phyloP scores from a whole-genome alignment of 2,797 vertebrate genomes.

The Luscinia megarhynchos region DNA sequence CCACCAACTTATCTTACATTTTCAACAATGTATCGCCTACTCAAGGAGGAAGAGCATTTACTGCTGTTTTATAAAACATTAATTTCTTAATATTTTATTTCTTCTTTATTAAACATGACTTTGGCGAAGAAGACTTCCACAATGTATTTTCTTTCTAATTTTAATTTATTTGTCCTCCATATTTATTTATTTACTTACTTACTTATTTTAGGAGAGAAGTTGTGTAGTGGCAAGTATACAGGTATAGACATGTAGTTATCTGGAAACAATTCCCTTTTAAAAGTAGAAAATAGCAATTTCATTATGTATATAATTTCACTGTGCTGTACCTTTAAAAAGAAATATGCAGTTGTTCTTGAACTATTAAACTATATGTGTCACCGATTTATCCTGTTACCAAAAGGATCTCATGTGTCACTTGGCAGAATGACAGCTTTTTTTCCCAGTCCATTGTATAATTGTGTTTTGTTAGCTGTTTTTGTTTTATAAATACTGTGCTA shows the following conservation, averaged over 20 bases:
- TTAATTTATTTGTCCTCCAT: not conserved
- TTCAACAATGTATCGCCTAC: not conserved
- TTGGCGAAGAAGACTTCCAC: not conserved
- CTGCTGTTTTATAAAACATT: not conserved
- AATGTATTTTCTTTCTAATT: not conserved
- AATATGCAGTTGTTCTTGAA: conserved; percentile 34
- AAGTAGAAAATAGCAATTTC: not conserved
- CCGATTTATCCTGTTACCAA: conserved; percentile 22
- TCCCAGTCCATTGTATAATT: conserved; percentile 56
- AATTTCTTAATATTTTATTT: not conserved
- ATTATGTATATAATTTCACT: not conserved
- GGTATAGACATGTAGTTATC: not conserved
- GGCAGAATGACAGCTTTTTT: conserved; percentile 55
- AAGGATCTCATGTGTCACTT: conserved; percentile 55
- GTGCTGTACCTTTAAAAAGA: conserved; percentile 53
- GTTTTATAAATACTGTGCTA: conserved; percentile 61
- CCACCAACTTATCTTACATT: not conserved
- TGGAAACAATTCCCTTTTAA: not conserved
- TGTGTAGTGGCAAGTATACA: not conserved
- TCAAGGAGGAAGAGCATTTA: not conserved
- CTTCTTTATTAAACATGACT: not conserved
- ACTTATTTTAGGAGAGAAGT: not conserved
- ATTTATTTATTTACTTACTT: not conserved
- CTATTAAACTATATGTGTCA: conserved; percentile 57
- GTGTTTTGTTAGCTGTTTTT: conserved; percentile 72